Percentiles rank a stretch among this genome's conserved stretches.
These are phyloP conservation scores for Chamaea fasciata DNA, from an alignment of 2,113 vertebrate genomes.

Conservation along the genomic window DNA sequence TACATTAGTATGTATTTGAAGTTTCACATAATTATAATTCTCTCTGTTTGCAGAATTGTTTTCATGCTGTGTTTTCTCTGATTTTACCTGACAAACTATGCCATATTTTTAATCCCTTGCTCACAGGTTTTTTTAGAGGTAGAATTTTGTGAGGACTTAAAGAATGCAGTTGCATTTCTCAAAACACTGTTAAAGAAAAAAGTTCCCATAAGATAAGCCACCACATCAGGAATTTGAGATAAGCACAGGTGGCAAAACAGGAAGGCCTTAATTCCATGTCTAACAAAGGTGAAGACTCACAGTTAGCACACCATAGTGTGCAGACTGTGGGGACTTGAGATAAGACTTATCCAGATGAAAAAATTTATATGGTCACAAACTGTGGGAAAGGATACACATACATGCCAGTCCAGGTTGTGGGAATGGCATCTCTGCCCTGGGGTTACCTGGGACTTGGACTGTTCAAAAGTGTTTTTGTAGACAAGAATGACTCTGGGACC, in stretches of 20 bases:
- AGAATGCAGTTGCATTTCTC: not conserved
- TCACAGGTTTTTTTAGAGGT: not conserved
- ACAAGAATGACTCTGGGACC: not conserved
- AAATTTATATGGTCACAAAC: accelerated
- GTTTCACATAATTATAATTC: not conserved
- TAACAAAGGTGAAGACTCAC: not conserved
- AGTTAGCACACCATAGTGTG: not conserved
- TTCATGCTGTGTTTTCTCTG: not conserved
- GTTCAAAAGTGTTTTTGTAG: not conserved
- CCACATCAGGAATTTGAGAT: not conserved
- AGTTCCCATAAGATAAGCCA: not conserved
- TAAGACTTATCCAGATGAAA: not conserved
- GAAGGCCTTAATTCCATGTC: not conserved
- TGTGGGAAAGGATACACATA: not conserved
- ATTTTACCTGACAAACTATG: not conserved
- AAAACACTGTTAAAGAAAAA: not conserved
- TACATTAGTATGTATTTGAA: not conserved
- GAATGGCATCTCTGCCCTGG: not conserved
- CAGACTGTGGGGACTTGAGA: not conserved
- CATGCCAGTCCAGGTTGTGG: not conserved
- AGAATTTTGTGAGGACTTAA: not conserved
- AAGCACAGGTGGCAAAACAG: not conserved
- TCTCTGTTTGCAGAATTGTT: not conserved
- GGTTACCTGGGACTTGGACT: not conserved
- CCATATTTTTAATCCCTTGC: not conserved